Conservation (phyloP, 2,797 vertebrate species). For the Furcifer pardalis region DNA sequence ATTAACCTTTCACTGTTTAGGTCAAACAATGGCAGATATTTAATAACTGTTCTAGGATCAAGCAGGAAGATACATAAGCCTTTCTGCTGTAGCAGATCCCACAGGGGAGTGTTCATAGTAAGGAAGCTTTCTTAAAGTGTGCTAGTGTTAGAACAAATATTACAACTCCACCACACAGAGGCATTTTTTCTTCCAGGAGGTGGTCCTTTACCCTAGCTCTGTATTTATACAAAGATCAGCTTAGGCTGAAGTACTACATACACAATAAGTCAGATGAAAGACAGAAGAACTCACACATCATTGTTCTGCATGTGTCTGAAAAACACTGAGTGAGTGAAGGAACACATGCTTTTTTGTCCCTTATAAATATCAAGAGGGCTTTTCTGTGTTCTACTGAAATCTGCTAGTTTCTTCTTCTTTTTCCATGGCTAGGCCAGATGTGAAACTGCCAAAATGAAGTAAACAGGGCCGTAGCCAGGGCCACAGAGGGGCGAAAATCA, state of each 20-base stretch:
- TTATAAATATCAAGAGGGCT: neutral
- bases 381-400: neutral
- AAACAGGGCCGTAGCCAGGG: too few relatives aligned
- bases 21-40: conserved; percentile 6
- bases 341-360: too few relatives aligned
- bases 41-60: neutral
- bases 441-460: too few relatives aligned
- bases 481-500: too few relatives aligned
- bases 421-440: too few relatives aligned
- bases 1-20: conserved; percentile 22
- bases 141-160: neutral
- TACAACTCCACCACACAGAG: neutral
- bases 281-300: too few relatives aligned
- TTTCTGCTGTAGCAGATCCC: neutral
- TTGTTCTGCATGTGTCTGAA: neutral
- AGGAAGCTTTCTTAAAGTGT: neutral
- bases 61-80: neutral
- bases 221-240: neutral
- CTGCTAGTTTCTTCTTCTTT: too few relatives aligned
- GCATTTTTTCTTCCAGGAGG: neutral
- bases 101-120: neutral
- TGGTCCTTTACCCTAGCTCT: neutral
- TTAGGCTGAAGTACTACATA: neutral
- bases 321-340: neutral
- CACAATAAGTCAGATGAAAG: neutral